Conservation (phyloP, 1,140 invertebrate species). For the Drosophila willistoni region DNA sequence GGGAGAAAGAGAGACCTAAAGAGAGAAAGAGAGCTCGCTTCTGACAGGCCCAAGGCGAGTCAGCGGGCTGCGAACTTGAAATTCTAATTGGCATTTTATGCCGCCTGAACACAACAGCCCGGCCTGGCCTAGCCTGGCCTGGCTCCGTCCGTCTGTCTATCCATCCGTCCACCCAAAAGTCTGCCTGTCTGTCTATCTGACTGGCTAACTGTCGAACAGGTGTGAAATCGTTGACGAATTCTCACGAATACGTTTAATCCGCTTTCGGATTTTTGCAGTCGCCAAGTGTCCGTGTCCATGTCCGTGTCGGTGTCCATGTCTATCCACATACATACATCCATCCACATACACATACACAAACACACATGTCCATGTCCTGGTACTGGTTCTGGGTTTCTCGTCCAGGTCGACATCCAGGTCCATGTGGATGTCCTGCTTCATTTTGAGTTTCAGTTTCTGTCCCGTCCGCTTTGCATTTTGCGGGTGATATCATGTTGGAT, state of each 20-base stretch:
- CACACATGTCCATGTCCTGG: conserved; percentile 1
- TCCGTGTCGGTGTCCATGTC: conserved; percentile 7
- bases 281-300: conserved; percentile 27
- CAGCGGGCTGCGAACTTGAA: conserved; percentile 74
- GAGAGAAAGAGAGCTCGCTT: conserved; percentile 32
- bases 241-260: conserved; percentile 81
- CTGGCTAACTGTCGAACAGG: conserved; percentile 53
- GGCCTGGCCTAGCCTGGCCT: neutral
- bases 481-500: conserved; percentile 75
- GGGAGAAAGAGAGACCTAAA: conserved; percentile 12
- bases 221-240: conserved; percentile 80
- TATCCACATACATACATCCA: neutral
- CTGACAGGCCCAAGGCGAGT: conserved; percentile 30
- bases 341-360: neutral
- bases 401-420: neutral
- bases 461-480: conserved; percentile 68
- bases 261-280: conserved; percentile 76
- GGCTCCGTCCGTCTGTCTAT: neutral
- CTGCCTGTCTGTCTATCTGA: neutral
- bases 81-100: conserved; percentile 80
- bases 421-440: conserved; percentile 15
- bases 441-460: conserved; percentile 24
- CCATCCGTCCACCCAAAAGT: neutral
- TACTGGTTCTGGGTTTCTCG: neutral
- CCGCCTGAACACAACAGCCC: conserved; percentile 31